Base-by-base conservation (phyloP, 1,140 invertebrate genomes). In the Drosophila willistoni region DNA sequence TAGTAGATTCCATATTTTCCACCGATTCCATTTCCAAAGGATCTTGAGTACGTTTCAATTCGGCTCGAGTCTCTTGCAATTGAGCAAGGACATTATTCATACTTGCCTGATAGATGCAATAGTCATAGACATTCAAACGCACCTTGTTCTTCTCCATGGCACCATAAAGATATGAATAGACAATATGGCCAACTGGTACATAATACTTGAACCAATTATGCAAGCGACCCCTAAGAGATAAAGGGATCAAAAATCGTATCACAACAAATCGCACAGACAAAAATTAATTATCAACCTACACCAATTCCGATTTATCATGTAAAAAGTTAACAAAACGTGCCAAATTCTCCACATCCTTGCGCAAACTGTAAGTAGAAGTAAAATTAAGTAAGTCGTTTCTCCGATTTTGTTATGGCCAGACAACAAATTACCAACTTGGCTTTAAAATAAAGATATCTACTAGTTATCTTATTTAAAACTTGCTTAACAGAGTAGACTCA, bases 191-290 rank as follows among this genome's bases (percentile, higher is more conserved):
- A 17, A 91, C 83, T 1, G 90, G 90, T 36, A 90, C 64, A 64
- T 91, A 91, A 51, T 79, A 91, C 34, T 91, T 91, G 12, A 91
- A 76, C 74, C 80, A 86, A 57, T 86, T 90, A 14, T 81, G 67
- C 7, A 56, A 36, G 4, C 79, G 81, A 17, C 17, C 57, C 0
- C 84, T 82, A 17, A 7, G 6, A 7, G 2, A 68, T 47, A 12
- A 41, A 3, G 3, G 9, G 39, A 47, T 22, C 7, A 6, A 1
- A 44, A 14, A 19, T 17, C 9, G 14, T 7, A 22, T 51, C 3
- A 22, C 14, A 51, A 7, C 9, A 10, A 13, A 74, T 29, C 5
- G 6, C 29, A 6, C 29, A 6, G 3, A 29, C 6, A 41, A 75
- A 59, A 63, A 29, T 2, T 14, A 34, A 44, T 41, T 34, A 51